phyloP scores from a whole-genome alignment of 2,113 vertebrate species.

The Nothocercus julius region DNA sequence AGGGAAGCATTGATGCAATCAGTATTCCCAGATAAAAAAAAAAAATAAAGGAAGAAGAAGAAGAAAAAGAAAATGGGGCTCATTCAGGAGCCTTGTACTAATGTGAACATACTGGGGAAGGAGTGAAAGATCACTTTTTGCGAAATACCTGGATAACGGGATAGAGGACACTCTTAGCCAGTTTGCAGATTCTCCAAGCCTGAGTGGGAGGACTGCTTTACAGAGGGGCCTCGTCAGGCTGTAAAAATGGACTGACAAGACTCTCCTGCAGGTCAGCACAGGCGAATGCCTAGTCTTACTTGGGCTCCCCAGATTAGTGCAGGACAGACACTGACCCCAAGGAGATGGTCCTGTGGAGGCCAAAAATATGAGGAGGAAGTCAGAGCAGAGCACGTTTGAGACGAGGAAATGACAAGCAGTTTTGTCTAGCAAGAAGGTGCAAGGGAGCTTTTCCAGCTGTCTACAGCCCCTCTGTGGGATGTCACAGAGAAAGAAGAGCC shows the following conservation, averaged over 20 bases:
- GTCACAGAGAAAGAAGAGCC: neutral
- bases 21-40: neutral
- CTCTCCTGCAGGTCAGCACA: neutral
- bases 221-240: neutral
- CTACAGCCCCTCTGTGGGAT: neutral
- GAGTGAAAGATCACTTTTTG: neutral
- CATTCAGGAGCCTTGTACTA: neutral
- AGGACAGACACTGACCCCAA: neutral
- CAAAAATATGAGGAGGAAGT: neutral
- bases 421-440: neutral
- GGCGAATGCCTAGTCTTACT: neutral
- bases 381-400: neutral
- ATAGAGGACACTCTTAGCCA: neutral
- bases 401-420: neutral
- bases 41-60: no score
- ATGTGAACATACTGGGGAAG: neutral
- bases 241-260: neutral
- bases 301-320: rapidly evolving
- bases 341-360: neutral
- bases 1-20: constrained; percentile 49
- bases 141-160: neutral
- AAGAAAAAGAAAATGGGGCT: neutral
- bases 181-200: neutral
- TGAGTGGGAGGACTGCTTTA: neutral
- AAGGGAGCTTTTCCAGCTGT: neutral